phyloP scores from a whole-genome alignment of 92 coral and sea anemone genomes.

The Palythoa caribaeorum region DNA sequence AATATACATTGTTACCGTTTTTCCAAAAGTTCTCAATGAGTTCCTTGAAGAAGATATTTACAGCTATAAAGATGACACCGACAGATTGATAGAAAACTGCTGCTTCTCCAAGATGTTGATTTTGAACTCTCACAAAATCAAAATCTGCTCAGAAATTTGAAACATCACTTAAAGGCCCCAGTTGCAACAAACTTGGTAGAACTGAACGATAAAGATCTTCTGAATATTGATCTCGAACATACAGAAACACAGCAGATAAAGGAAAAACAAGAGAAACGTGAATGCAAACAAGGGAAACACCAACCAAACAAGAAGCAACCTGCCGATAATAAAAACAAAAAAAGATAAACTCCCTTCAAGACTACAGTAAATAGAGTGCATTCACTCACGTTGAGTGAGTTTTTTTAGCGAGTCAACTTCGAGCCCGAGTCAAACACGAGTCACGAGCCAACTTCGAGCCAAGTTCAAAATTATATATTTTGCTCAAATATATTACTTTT shows the following conservation, averaged over 20 bases:
- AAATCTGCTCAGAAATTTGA: constrained; percentile 18
- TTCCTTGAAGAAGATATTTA: not conserved
- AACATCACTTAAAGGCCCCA: constrained; percentile 33
- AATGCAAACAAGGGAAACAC: constrained; percentile 26
- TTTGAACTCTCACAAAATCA: constrained; percentile 31
- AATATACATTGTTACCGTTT: not conserved
- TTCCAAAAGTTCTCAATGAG: not conserved
- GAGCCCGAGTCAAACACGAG: not conserved
- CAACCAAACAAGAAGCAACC: constrained; percentile 31
- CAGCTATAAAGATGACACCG: not conserved
- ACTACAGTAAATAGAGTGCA: constrained; percentile 18
- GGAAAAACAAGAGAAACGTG: constrained; percentile 24
- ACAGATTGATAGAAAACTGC: constrained; percentile 22
- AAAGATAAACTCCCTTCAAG: constrained; percentile 17
- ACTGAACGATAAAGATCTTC: constrained; percentile 27
- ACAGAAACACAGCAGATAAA: constrained; percentile 14
- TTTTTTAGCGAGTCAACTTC: constrained; percentile 4
- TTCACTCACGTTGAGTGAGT: constrained; percentile 6
- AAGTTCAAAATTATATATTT: not conserved
- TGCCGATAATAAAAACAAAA: constrained; percentile 18
- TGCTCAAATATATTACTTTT: constrained; percentile 20
- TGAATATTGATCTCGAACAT: constrained; percentile 13
- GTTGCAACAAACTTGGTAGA: constrained; percentile 21
- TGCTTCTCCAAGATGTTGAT: constrained; percentile 35
- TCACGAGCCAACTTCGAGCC: not conserved